Evolutionary conservation across 2,113 vertebrate genomes (phyloP).

Genomic region (Emydocephalus ijimae): DNA sequence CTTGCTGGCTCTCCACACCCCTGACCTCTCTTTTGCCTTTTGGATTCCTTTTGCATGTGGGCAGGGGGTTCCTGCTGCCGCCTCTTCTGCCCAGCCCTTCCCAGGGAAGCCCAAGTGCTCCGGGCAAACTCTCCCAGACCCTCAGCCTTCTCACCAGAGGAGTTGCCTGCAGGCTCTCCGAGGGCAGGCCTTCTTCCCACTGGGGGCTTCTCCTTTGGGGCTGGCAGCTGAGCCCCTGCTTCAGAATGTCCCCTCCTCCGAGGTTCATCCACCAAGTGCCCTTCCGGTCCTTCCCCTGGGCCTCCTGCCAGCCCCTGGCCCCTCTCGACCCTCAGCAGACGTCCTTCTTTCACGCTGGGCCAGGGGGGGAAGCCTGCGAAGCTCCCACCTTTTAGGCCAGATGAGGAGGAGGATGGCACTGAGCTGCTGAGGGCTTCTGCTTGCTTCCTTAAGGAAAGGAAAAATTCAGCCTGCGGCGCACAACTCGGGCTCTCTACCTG

Average conservation of each 20-base stretch:
- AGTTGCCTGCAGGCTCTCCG: neutral
- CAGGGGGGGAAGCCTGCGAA: neutral
- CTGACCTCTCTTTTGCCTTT: slow-evolving; percentile 53
- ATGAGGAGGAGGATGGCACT: accelerated
- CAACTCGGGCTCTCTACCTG: neutral
- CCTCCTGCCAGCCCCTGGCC: slow-evolving; percentile 14
- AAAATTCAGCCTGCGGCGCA: slow-evolving; percentile 4
- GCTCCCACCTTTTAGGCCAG: neutral
- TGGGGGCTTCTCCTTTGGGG: neutral
- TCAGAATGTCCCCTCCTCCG: neutral
- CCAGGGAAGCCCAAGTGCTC: neutral
- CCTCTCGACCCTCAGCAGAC: neutral
- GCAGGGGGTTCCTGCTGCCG: neutral
- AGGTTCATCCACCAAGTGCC: neutral
- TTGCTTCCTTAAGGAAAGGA: neutral
- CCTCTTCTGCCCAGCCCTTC: slow-evolving; percentile 20
- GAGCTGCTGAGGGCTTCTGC: slow-evolving; percentile 1
- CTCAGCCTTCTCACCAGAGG: accelerated
- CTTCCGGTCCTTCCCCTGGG: accelerated
- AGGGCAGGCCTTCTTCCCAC: neutral
- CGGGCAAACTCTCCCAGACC: neutral
- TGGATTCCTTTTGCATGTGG: slow-evolving; percentile 44
- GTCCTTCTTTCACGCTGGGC: neutral
- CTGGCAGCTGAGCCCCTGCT: neutral
- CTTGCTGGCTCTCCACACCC: slow-evolving; percentile 41